Percentiles rank a stretch among this genome's conserved stretches.
Conservation (phyloP, 1,140 invertebrate species). For the Drosophila simulans region DNA sequence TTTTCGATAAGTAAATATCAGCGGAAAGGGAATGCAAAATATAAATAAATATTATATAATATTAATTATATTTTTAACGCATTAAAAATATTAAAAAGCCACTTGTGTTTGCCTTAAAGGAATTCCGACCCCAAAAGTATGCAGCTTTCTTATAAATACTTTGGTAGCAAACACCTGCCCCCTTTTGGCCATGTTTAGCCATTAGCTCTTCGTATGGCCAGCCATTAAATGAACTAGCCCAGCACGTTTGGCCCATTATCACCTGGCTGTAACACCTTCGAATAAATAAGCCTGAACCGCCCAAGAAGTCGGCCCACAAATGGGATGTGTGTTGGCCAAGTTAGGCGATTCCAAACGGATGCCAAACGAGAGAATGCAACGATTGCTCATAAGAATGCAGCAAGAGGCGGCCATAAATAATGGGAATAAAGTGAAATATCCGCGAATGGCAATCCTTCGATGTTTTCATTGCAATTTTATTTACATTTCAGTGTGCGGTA, state of each 20-base stretch:
- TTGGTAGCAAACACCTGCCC: background rate
- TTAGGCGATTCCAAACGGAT: background rate
- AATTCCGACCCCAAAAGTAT: constrained; percentile 4
- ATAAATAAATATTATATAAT: too few relatives aligned
- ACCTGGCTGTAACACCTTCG: background rate
- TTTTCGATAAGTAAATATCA: too few relatives aligned
- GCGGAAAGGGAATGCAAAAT: too few relatives aligned
- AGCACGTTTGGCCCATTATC: constrained; percentile 11
- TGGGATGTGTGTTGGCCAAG: background rate
- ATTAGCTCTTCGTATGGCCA: constrained; percentile 3
- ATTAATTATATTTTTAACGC: too few relatives aligned
- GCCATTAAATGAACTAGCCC: background rate
- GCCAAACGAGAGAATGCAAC: constrained; percentile 13
- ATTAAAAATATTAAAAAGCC: background rate
- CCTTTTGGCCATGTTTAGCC: background rate
- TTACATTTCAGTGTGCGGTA: constrained; percentile 30
- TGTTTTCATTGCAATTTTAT: constrained; percentile 25
- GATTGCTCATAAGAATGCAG: constrained; percentile 57
- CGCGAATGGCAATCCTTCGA: constrained; percentile 25
- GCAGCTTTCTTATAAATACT: background rate
- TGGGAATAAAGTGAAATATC: constrained; percentile 49
- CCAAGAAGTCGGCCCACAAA: constrained; percentile 6
- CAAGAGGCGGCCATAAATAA: constrained; percentile 27
- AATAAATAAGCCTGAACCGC: background rate
- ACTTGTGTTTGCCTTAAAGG: background rate